phyloP scores from a whole-genome alignment of 2,888 invertebrate species.

The Taphrorychus bicolor region DNA sequence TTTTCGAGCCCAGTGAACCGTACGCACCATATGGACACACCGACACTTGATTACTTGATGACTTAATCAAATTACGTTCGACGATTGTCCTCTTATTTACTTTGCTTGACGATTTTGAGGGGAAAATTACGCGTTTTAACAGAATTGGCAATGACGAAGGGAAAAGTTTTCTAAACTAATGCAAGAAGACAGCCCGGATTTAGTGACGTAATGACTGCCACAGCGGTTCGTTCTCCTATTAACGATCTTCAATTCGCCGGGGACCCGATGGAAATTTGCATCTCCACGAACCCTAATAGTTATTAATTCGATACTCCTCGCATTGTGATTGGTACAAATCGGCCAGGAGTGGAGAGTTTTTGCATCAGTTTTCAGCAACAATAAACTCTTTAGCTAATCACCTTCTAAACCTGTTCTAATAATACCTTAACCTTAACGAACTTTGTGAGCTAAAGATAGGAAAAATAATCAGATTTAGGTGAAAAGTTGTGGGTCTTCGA shows the following conservation, averaged over 20 bases:
- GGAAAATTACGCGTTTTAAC: not conserved
- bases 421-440: too few species aligned
- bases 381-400: not conserved
- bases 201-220: not conserved
- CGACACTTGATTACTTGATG: slow-evolving; percentile 4
- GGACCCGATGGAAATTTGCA: slow-evolving; percentile 29
- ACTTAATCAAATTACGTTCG: slow-evolving; percentile 13
- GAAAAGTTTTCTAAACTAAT: too few species aligned
- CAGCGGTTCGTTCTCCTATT: slow-evolving; percentile 7
- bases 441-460: too few species aligned
- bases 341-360: slow-evolving; percentile 22
- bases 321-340: slow-evolving; percentile 35
- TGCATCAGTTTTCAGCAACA: not conserved
- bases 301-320: slow-evolving; percentile 30
- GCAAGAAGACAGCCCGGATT: not conserved
- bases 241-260: slow-evolving; percentile 14
- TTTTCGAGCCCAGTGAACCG: slow-evolving; percentile 1
- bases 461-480: too few species aligned
- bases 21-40: slow-evolving; percentile 3
- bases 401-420: not conserved
- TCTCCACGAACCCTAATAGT: slow-evolving; percentile 32
- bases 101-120: not conserved
- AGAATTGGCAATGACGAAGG: not conserved
- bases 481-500: too few species aligned
- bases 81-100: slow-evolving; percentile 3